Evolutionary conservation across 1,140 invertebrate genomes (phyloP).

Genomic region (Rhagoletis pomonella): DNA sequence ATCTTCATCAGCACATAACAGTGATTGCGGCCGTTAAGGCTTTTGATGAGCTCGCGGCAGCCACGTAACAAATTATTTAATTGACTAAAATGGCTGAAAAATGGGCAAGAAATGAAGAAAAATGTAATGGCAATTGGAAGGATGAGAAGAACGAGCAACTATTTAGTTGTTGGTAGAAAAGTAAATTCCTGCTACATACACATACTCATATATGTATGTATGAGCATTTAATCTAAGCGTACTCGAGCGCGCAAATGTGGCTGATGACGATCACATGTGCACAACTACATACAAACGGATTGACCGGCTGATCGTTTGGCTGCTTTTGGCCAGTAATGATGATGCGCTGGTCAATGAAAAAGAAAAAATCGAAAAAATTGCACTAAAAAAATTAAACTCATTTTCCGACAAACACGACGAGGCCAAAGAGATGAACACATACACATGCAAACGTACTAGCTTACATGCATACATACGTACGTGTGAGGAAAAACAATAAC

Average conservation of each 20-base stretch:
- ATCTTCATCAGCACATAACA: background rate
- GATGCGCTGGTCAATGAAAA: conserved; percentile 11
- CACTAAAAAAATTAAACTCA: conserved; percentile 13
- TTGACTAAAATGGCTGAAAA: conserved; percentile 51
- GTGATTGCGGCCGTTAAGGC: background rate
- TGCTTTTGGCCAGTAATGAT: conserved; percentile 30
- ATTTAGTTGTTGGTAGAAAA: background rate
- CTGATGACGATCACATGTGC: background rate
- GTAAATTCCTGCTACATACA: background rate
- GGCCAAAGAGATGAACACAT: background rate
- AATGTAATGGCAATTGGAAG: conserved; percentile 29
- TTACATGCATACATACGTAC: background rate
- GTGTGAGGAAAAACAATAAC: background rate
- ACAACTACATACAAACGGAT: background rate
- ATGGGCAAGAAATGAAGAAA: conserved; percentile 47
- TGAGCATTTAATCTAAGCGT: background rate
- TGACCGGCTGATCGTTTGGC: background rate
- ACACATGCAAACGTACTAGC: background rate
- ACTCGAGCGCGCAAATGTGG: background rate
- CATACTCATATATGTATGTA: background rate
- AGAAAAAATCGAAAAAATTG: background rate
- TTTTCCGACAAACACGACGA: background rate
- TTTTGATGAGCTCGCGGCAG: conserved; percentile 46
- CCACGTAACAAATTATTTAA: conserved; percentile 50
- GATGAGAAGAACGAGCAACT: background rate